Percentiles rank a stretch among this genome's conserved stretches.
phyloP scores from a whole-genome alignment of 2,888 invertebrate species.

The Tachina fera region DNA sequence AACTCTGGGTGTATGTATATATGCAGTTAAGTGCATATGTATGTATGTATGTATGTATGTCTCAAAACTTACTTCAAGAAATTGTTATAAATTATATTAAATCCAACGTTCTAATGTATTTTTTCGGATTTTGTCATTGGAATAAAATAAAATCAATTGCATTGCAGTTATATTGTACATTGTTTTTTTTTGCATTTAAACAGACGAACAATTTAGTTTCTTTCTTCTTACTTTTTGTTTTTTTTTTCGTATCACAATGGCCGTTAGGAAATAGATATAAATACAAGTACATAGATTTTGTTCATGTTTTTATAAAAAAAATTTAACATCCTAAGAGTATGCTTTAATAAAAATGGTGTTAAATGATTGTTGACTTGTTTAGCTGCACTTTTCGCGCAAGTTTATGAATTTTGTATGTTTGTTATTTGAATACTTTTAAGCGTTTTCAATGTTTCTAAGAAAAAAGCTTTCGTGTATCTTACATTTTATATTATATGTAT shows the following conservation, averaged over 20 bases:
- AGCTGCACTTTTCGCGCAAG: not conserved
- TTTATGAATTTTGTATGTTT: not conserved
- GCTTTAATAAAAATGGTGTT: slow-evolving; percentile 33
- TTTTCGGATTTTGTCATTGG: too few species aligned
- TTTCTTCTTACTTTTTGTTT: not conserved
- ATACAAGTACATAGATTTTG: not conserved
- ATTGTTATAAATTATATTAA: too few species aligned
- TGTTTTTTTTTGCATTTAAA: too few species aligned
- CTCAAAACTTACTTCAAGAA: too few species aligned
- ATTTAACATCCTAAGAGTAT: slow-evolving; percentile 51
- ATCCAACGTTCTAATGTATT: too few species aligned
- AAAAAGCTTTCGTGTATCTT: slow-evolving; percentile 41
- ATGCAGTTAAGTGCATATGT: too few species aligned
- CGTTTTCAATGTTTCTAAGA: not conserved
- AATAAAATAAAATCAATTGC: not conserved
- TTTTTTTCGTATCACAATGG: slow-evolving; percentile 29
- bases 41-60: too few species aligned
- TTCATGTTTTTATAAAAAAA: not conserved
- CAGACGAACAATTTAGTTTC: not conserved
- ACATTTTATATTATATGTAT: not conserved
- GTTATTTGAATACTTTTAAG: not conserved
- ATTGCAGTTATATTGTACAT: not conserved
- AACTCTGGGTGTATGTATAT: too few species aligned
- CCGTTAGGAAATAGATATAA: not conserved
- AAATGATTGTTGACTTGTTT: not conserved